Evolutionary conservation across 2,113 vertebrate genomes (phyloP).

Genomic region (Thunnus maccoyii): DNA sequence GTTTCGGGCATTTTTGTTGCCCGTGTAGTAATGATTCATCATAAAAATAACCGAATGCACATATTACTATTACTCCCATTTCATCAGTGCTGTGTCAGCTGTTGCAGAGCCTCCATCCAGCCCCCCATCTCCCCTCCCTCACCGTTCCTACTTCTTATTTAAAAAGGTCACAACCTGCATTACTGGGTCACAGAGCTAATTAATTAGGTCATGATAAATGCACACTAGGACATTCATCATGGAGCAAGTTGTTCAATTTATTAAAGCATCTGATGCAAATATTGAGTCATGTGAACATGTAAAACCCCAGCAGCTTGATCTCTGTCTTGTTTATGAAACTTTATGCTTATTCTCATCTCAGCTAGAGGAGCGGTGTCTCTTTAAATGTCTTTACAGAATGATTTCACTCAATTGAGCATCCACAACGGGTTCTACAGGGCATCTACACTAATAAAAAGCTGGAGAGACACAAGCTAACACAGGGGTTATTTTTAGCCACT

Average conservation of each 20-base stretch:
- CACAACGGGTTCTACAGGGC: not conserved
- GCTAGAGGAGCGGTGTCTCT: not conserved
- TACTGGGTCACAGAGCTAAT: constrained; percentile 19
- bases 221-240: not conserved
- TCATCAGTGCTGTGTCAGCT: constrained; percentile 58
- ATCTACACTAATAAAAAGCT: constrained; percentile 51
- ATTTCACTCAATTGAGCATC: constrained; percentile 63
- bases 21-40: constrained; percentile 40
- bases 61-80: constrained; percentile 62
- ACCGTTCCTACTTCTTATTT: not conserved
- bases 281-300: constrained; percentile 1
- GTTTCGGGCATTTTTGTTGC: constrained; percentile 1
- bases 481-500: constrained; percentile 75
- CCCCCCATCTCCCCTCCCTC: not conserved
- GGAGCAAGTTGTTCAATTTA: not conserved
- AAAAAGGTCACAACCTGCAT: constrained; percentile 41
- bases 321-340: constrained; percentile 5
- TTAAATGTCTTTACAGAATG: constrained; percentile 34
- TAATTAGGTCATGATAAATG: constrained; percentile 12
- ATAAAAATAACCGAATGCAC: constrained; percentile 38
- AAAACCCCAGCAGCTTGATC: constrained; percentile 4
- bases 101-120: not conserved
- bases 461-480: constrained; percentile 43
- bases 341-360: not conserved
- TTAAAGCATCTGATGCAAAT: not conserved